phyloP scores from a whole-genome alignment of 1,140 invertebrate genomes.

The Lasioglossum baleicum region DNA sequence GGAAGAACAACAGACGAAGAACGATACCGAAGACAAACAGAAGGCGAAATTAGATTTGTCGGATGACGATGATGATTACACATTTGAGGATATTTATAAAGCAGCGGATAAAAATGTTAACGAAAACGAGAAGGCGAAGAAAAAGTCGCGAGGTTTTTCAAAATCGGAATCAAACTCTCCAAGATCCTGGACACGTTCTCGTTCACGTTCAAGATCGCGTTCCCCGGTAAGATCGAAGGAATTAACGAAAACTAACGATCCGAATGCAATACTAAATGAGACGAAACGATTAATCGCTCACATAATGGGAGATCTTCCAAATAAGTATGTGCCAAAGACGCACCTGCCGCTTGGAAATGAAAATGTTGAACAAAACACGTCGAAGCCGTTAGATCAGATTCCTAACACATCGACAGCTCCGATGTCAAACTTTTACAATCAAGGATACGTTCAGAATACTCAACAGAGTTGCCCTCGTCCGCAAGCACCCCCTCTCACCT shows the following conservation, averaged over 20 bases:
- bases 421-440: conserved; percentile 53
- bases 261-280: conserved; percentile 80
- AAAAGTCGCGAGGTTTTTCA: conserved; percentile 61
- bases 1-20: conserved; percentile 59
- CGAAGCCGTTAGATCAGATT: conserved; percentile 30
- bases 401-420: conserved; percentile 32
- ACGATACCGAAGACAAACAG: conserved; percentile 63
- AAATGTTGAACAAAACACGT: conserved; percentile 15
- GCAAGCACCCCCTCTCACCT: conserved; percentile 56
- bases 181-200: conserved; percentile 73
- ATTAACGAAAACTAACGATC: conserved; percentile 70
- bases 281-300: conserved; percentile 84
- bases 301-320: conserved; percentile 82
- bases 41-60: conserved; percentile 75
- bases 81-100: conserved; percentile 85
- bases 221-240: conserved; percentile 67
- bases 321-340: conserved; percentile 74
- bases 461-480: conserved; percentile 36
- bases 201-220: conserved; percentile 65
- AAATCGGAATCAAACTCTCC: conserved; percentile 60
- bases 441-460: conserved; percentile 45
- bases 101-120: conserved; percentile 83
- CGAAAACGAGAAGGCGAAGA: conserved; percentile 79
- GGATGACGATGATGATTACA: conserved; percentile 85
- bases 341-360: conserved; percentile 47